phyloP scores from a whole-genome alignment of 2,888 invertebrate genomes.

The Ochlodes sylvanus region DNA sequence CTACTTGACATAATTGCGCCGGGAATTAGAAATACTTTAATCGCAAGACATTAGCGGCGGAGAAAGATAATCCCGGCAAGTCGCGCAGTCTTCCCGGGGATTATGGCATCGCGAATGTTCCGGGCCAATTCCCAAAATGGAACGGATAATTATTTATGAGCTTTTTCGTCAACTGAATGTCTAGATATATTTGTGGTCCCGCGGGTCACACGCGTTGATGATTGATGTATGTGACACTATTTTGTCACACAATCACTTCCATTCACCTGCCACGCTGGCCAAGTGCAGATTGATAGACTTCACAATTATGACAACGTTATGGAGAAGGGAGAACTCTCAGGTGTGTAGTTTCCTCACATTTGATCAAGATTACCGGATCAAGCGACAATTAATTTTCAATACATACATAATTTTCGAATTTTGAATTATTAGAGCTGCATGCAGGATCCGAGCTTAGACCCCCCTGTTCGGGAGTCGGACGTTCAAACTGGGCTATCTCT shows the following conservation, averaged over 20 bases:
- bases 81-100: background rate
- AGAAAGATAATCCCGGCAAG: background rate
- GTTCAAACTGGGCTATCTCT: no score
- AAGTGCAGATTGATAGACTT: no score
- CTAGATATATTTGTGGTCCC: background rate
- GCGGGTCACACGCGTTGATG: background rate
- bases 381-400: no score
- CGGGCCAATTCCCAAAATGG: conserved; percentile 1
- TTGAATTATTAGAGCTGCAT: no score
- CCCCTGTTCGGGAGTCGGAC: no score
- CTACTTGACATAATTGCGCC: background rate
- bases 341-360: no score
- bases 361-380: background rate
- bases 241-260: no score
- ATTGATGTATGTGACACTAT: background rate
- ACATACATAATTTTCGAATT: no score
- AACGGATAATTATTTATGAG: conserved; percentile 7
- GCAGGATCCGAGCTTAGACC: no score
- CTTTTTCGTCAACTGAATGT: background rate
- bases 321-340: no score
- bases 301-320: no score
- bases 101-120: background rate
- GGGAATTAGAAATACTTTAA: conserved; percentile 6
- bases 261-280: no score
- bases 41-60: conserved; percentile 9